A percentile compares a stretch with the other conserved stretches of the same genome.
Conservation (phyloP, 2,888 invertebrate genomes). For the Cyclophora punctaria region DNA sequence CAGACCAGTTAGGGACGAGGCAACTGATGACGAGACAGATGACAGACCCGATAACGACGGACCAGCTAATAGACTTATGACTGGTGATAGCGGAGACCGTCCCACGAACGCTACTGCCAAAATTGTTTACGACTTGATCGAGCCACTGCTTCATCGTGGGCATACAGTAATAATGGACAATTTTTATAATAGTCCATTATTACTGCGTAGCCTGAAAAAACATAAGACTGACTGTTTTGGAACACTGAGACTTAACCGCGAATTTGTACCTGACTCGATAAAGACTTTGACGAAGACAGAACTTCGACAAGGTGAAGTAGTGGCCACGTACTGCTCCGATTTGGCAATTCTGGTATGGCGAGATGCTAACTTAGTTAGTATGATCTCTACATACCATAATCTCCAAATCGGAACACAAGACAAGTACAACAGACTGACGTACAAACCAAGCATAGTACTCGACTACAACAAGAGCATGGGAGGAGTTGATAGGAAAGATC, state of each 20-base stretch:
- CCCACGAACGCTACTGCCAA: slow-evolving; percentile 5
- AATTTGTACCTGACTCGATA: slow-evolving; percentile 15
- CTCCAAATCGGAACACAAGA: slow-evolving; percentile 4
- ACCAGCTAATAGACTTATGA: too few relatives aligned
- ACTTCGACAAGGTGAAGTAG: slow-evolving; percentile 12
- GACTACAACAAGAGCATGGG: slow-evolving; percentile 24
- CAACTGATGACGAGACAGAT: not conserved
- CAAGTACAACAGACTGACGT: slow-evolving; percentile 7
- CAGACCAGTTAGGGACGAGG: not conserved
- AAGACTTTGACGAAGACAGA: slow-evolving; percentile 11
- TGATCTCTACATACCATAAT: slow-evolving; percentile 20
- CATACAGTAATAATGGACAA: slow-evolving; percentile 3
- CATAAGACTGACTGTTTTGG: slow-evolving; percentile 13
- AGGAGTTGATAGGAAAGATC: slow-evolving; percentile 23
- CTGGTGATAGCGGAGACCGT: not conserved
- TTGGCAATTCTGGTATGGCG: slow-evolving; percentile 43
- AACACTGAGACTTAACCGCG: slow-evolving; percentile 12
- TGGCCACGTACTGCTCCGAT: slow-evolving; percentile 16
- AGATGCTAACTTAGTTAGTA: slow-evolving; percentile 22
- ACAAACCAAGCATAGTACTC: slow-evolving; percentile 11
- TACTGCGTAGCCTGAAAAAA: not conserved
- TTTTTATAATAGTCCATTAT: not conserved
- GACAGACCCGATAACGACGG: not conserved
- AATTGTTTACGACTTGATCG: slow-evolving; percentile 3
- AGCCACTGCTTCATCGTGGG: slow-evolving; percentile 7